Percentiles rank a stretch among this genome's conserved stretches.
Conservation (phyloP, 1,140 invertebrate genomes). For the Drosophila suzukii region DNA sequence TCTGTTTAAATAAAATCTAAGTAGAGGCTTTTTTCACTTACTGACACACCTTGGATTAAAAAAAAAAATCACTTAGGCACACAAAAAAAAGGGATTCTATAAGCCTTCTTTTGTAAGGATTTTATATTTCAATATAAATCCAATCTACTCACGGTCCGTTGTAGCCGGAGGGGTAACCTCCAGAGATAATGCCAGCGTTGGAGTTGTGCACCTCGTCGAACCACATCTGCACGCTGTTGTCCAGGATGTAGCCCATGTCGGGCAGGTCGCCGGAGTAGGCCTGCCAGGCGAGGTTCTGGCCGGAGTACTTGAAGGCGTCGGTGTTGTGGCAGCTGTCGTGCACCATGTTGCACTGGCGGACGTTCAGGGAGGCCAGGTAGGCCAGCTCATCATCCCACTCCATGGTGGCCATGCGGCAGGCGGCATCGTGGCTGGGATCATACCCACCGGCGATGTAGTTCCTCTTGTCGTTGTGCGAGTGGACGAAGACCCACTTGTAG, state of each 20-base stretch:
- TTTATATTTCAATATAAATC: too few species aligned
- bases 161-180: conserved; percentile 44
- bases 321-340: conserved; percentile 74
- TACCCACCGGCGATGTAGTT: conserved; percentile 61
- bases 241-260: conserved; percentile 27
- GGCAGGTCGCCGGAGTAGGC: conserved; percentile 28
- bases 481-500: conserved; percentile 46
- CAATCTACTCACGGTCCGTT: conserved; percentile 38
- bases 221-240: conserved; percentile 56
- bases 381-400: conserved; percentile 72
- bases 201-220: conserved; percentile 49
- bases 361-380: conserved; percentile 59
- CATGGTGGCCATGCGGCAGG: conserved; percentile 72
- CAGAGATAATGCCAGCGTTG: conserved; percentile 39
- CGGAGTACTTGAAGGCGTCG: conserved; percentile 57
- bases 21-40: too few species aligned
- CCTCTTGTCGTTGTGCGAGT: conserved; percentile 57
- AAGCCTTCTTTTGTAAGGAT: too few species aligned
- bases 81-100: too few species aligned
- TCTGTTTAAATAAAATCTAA: too few species aligned
- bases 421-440: conserved; percentile 46
- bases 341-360: conserved; percentile 54
- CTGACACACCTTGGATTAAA: too few species aligned
- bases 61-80: too few species aligned
- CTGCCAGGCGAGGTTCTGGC: conserved; percentile 70